phyloP scores from a whole-genome alignment of 2,113 vertebrate species.

The Larimichthys polyactis region DNA sequence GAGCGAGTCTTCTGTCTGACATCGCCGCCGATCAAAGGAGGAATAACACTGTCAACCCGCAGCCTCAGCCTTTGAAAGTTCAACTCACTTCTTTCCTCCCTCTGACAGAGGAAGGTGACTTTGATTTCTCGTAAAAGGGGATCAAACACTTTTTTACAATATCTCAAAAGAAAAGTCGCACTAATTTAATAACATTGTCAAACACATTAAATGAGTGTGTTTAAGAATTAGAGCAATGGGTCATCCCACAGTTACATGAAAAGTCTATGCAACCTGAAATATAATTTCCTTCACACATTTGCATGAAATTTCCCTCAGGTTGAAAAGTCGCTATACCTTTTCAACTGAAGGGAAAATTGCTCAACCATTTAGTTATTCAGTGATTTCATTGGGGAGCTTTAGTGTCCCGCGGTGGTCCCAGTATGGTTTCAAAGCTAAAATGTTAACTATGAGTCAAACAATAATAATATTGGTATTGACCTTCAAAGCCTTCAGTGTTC shows the following conservation, averaged over 20 bases:
- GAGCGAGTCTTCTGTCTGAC: constrained; percentile 56
- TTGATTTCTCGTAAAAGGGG: constrained; percentile 42
- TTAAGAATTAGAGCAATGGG: not conserved
- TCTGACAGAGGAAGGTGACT: constrained; percentile 39
- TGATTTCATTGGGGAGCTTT: not conserved
- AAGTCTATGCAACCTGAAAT: too few relatives aligned
- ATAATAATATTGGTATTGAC: not conserved
- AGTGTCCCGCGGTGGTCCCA: not conserved
- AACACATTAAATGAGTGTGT: constrained; percentile 5
- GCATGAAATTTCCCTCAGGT: too few relatives aligned
- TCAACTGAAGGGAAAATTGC: too few relatives aligned
- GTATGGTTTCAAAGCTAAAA: not conserved
- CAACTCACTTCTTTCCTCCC: constrained; percentile 26
- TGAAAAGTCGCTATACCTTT: too few relatives aligned
- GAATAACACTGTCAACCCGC: constrained; percentile 53
- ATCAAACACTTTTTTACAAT: constrained; percentile 14
- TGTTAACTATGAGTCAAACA: not conserved
- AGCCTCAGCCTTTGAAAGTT: constrained; percentile 70
- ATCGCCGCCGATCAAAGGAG: constrained; percentile 64
- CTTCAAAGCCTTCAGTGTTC: not conserved
- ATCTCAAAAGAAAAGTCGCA: constrained; percentile 2
- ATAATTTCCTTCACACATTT: too few relatives aligned
- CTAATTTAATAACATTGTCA: constrained; percentile 19
- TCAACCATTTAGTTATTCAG: not conserved
- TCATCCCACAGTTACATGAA: not conserved